phyloP scores from a whole-genome alignment of 2,113 vertebrate species.

The Etheostoma spectabile region DNA sequence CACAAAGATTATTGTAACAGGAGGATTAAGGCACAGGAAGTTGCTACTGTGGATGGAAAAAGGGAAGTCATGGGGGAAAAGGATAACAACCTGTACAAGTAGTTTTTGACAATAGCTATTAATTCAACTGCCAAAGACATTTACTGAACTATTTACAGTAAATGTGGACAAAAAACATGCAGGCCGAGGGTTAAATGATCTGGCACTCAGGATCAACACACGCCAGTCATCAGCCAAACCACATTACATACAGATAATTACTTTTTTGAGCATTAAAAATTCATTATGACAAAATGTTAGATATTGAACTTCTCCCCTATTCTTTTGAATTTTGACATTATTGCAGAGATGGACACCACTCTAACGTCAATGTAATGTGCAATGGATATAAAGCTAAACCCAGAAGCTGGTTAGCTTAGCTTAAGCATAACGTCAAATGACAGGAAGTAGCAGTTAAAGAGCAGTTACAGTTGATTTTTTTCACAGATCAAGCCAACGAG shows the following conservation, averaged over 20 bases:
- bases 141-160: neutral
- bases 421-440: neutral
- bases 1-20: neutral
- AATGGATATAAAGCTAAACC: neutral
- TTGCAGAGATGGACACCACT: neutral
- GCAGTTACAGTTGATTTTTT: neutral
- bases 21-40: neutral
- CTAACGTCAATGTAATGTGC: neutral
- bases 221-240: neutral
- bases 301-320: too few species aligned
- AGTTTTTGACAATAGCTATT: neutral
- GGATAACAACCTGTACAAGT: neutral
- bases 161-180: neutral
- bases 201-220: neutral
- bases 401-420: neutral
- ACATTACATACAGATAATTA: neutral
- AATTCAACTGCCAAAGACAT: neutral
- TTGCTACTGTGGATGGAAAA: neutral
- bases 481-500: neutral
- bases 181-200: neutral
- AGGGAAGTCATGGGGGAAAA: neutral
- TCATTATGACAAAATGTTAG: neutral
- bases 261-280: neutral
- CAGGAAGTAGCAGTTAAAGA: neutral
- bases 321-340: too few species aligned